Base-by-base conservation (phyloP, 2,888 invertebrate species). In the Deroplatys truncata region DNA sequence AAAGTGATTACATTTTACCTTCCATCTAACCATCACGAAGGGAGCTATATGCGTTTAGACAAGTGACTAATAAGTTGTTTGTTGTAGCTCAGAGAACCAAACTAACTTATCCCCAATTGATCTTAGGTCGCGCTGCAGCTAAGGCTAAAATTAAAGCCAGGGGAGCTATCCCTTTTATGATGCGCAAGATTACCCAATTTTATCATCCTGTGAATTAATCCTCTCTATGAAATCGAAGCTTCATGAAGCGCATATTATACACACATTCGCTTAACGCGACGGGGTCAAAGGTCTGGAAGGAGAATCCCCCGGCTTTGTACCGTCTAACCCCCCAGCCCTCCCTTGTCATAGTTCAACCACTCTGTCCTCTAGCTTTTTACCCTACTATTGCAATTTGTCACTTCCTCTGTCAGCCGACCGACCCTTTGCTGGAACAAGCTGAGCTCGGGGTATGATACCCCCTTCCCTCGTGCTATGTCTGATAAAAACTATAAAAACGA, bases 391-490 rank as follows among this genome's bases (percentile, higher is more conserved):
- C 86, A 86, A 86, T 86, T 86, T 86, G 86, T 86, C 86, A 86
- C 86, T 86, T 86, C 86, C 86, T 86, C 56, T 86, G 86, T 86
- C 86, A 86, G 29, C 86, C 86, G 31, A 82, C 86, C 86, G 82
- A 82, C 86, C 86, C 56, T 86, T 86, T 56, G 86, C 29, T 82
- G 29, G 86, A 86, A 86, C 86, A 82, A 86, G 86, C 86, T 28
- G 3, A 29, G 72, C 86, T 72, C 56, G 56, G 56, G 56, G 56
- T 86, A 86, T 86, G 72, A 86, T 86, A 86, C 49, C 56, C 56
- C 56, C 25, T 25, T 25, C 56, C 56, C 56, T 72, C 20, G 56
- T 7, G 56, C 56, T 16, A 72, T 72, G 56, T 72, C 56, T 72
- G 56, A 72, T 72, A 86, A 86, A 86, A 86, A 86, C 29, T 72